A percentile compares a stretch with the other conserved stretches of the same genome.
These are phyloP conservation scores for Petaurus breviceps DNA, from an alignment of 2,113 vertebrate species.

Conservation along the genomic window DNA sequence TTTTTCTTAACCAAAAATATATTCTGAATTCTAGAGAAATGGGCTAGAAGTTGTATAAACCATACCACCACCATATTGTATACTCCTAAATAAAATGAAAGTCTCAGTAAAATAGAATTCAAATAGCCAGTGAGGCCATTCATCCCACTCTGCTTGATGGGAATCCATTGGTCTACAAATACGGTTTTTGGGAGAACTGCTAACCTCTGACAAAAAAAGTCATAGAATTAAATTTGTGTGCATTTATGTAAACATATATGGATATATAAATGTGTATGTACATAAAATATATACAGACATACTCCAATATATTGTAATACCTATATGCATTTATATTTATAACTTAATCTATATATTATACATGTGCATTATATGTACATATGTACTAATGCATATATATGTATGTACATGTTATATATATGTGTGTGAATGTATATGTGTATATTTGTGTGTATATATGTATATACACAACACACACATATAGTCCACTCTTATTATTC, in stretches of 20 bases:
- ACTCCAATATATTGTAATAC: neutral
- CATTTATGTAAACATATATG: neutral
- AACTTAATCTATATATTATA: neutral
- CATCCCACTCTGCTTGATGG: neutral
- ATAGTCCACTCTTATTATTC: no score
- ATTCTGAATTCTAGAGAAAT: neutral
- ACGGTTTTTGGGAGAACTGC: neutral
- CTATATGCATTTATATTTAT: neutral
- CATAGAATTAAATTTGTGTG: neutral
- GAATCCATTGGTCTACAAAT: neutral
- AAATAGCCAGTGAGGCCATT: rapidly evolving
- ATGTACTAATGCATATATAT: neutral
- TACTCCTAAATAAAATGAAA: neutral
- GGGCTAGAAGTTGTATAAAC: neutral
- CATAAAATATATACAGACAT: neutral
- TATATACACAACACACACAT: neutral
- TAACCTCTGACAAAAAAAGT: no score
- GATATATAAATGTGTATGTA: no score
- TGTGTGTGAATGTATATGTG: no score
- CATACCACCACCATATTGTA: neutral
- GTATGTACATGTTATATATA: no score
- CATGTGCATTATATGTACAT: neutral
- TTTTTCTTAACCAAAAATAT: conserved; percentile 25
- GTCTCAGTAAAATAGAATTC: neutral
- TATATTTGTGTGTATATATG: no score